These are phyloP conservation scores for Sinocyclocheilus anshuiensis DNA, from an alignment of 2,113 vertebrate species.

Conservation along the genomic window DNA sequence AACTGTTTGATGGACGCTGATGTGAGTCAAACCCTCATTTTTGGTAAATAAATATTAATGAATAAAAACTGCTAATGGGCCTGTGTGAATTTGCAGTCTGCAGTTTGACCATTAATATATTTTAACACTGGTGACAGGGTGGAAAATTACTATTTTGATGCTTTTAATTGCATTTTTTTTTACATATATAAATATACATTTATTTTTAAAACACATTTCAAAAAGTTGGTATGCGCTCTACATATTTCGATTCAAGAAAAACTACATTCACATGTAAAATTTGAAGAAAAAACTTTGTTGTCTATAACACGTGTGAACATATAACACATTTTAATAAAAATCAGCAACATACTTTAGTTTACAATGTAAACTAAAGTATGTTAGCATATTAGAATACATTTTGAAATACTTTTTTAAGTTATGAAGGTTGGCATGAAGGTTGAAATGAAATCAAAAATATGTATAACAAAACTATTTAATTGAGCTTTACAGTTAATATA, in stretches of 20 bases:
- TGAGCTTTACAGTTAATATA: too few species aligned
- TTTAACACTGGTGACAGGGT: background rate
- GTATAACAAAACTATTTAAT: too few species aligned
- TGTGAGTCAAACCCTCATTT: background rate
- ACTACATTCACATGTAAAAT: too few species aligned
- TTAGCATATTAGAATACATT: too few species aligned
- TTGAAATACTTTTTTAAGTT: background rate
- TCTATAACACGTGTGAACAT: too few species aligned
- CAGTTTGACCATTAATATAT: background rate
- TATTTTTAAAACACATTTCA: too few species aligned
- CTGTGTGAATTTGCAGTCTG: background rate
- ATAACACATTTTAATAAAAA: background rate
- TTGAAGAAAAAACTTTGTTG: too few species aligned
- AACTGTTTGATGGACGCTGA: background rate
- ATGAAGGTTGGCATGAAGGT: background rate
- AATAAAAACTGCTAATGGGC: background rate
- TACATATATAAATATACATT: too few species aligned
- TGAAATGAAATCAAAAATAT: too few species aligned
- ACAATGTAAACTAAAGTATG: too few species aligned
- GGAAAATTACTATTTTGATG: constrained; percentile 37
- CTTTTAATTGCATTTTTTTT: constrained; percentile 18
- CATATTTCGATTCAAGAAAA: too few species aligned
- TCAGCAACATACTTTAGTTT: background rate
- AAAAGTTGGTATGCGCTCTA: too few species aligned
- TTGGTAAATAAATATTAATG: background rate